A percentile compares a stretch with the other conserved stretches of the same genome.
Evolutionary conservation across 2,888 invertebrate genomes (phyloP).

Genomic region (Chrysopilus asiliformis): DNA sequence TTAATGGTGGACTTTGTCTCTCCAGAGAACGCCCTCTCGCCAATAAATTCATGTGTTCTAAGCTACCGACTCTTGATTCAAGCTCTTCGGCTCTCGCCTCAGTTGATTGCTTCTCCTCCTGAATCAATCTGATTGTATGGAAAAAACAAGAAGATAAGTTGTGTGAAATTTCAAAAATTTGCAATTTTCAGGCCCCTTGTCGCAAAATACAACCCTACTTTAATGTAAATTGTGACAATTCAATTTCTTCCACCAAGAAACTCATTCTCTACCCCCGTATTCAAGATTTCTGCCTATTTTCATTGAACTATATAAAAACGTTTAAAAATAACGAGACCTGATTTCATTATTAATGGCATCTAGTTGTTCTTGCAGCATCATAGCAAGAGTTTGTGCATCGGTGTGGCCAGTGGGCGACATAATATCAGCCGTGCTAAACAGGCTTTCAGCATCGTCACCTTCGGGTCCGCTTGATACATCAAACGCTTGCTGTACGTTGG

Average conservation of each 20-base stretch:
- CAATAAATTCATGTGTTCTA: constrained; percentile 85
- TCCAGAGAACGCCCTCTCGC: constrained; percentile 57
- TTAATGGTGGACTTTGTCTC: constrained; percentile 68
- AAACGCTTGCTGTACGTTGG: constrained; percentile 85
- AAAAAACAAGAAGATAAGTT: constrained; percentile 7
- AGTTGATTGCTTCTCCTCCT: constrained; percentile 94
- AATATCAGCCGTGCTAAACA: constrained; percentile 59
- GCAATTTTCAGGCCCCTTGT: too few species aligned
- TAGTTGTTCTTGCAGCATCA: constrained; percentile 97
- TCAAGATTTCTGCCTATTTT: too few species aligned
- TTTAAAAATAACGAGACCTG: too few species aligned
- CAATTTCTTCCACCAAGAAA: too few species aligned
- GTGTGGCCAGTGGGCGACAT: constrained; percentile 62
- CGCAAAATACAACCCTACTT: too few species aligned
- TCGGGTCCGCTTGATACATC: constrained; percentile 80
- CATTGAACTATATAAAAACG: neutral
- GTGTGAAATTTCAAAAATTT: too few species aligned
- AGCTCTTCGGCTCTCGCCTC: constrained; percentile 95
- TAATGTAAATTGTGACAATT: too few species aligned
- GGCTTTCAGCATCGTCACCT: constrained; percentile 64
- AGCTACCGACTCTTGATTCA: constrained; percentile 86
- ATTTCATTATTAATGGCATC: constrained; percentile 99
- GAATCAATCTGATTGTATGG: constrained; percentile 43
- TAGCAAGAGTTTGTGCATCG: constrained; percentile 93
- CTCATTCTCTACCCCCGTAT: too few species aligned